These are phyloP conservation scores for Onychomys leucogaster DNA, from an alignment of 2,797 vertebrate species.

Conservation along the genomic window DNA sequence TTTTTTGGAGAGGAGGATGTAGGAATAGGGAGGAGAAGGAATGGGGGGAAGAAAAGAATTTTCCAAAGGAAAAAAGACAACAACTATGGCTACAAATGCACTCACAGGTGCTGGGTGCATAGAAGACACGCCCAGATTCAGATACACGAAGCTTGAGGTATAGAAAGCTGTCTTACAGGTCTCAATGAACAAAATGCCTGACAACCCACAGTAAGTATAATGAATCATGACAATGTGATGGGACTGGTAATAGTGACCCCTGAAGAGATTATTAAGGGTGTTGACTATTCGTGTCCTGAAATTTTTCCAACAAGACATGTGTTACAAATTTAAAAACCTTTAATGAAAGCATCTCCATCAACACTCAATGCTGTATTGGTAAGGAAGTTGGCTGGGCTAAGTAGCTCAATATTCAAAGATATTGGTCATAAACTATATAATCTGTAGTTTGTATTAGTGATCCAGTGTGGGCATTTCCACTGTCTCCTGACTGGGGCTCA, in stretches of 20 bases:
- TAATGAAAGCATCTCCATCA: background rate
- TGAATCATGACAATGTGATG: background rate
- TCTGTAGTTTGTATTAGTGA: background rate
- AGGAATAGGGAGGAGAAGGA: no score
- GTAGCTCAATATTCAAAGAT: background rate
- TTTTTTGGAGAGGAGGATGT: background rate
- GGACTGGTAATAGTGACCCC: fast-evolving
- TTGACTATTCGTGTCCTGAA: background rate
- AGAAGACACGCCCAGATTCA: background rate
- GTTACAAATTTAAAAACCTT: background rate
- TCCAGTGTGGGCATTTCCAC: background rate
- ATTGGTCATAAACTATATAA: background rate
- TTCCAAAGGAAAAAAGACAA: background rate
- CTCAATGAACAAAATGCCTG: background rate
- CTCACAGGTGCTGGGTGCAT: background rate
- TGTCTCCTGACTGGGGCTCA: fast-evolving
- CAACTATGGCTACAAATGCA: background rate
- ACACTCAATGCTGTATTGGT: background rate
- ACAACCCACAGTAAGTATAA: no score
- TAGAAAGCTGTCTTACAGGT: background rate
- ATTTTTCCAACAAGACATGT: background rate
- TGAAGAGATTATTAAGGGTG: background rate
- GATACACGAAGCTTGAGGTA: background rate
- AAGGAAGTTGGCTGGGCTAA: background rate
- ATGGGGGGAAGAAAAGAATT: background rate